Evolutionary conservation across 1,140 invertebrate species (phyloP), one percentile per base, ranked within the genome.

Genomic region (Tetraneura akinire): DNA sequence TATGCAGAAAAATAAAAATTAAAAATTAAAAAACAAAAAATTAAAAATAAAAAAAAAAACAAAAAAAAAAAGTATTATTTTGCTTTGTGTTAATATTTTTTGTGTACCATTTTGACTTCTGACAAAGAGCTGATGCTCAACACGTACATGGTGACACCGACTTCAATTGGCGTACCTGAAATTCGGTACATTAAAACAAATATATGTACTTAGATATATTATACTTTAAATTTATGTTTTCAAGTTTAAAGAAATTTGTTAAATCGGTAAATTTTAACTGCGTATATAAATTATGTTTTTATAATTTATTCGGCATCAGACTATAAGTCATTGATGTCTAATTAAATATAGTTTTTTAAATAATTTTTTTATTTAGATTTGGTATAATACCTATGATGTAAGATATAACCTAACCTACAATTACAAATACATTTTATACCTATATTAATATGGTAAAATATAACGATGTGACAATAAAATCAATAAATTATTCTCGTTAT

Each of bases 91-190:
- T 62, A 81, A 45, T 74, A 78, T 57, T 73, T 80, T 81, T 26
- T 66, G 70, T 82, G 83, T 85, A 90, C 89, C 89, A 90, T 90
- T 82, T 88, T 85, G 51, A 91, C 90, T 88, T 91, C 90, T 70
- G 90, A 91, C 55, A 91, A 87, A 74, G 90, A 89, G 85, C 88
- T 89, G 84, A 91, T 90, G 84, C 88, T 89, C 71, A 89, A 87
- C 82, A 91, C 88, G 85, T 89, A 88, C 86, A 90, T 89, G 80
- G 90, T 90, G 80, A 90, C 88, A 78, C 88, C 88, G 51, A 90
- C 89, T 84, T 88, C 86, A 66, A 89, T 88, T 47, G 89, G 87
- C 80, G 84, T 83, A 85, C 88, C 87, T 88, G 84, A 53, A 86
- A 87, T 55, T 42, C 55, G 78, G 74, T 78, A 78, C 74, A 78